These are phyloP conservation scores for Nymphicus hollandicus DNA, from an alignment of 2,113 vertebrate species.

Conservation along the genomic window DNA sequence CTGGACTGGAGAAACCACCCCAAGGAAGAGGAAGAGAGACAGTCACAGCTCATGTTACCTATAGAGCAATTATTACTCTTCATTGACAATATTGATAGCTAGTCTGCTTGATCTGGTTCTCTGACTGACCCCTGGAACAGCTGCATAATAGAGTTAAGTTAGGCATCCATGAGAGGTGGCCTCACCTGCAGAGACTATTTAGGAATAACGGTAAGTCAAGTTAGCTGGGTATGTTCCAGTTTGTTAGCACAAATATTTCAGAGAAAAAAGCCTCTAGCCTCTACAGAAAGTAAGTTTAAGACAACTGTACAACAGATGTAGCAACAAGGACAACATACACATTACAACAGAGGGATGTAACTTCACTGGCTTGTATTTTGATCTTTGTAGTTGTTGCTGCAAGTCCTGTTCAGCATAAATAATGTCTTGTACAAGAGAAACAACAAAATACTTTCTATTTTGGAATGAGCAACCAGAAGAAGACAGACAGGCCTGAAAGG, in stretches of 20 bases:
- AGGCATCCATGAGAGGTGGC: neutral
- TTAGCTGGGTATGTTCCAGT: neutral
- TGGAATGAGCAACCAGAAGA: neutral
- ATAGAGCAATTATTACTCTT: neutral
- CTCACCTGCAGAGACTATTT: neutral
- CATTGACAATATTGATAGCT: neutral
- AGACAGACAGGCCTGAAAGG: neutral
- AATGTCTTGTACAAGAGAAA: neutral
- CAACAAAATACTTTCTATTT: neutral
- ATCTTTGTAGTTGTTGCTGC: neutral
- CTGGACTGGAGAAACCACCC: neutral
- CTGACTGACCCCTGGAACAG: neutral
- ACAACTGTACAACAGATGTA: neutral
- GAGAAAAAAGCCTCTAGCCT: neutral
- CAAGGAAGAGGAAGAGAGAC: neutral
- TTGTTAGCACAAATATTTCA: neutral
- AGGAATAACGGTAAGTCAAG: neutral
- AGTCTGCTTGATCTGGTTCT: neutral
- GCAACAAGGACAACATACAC: neutral
- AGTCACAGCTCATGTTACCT: neutral
- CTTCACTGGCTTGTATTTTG: neutral
- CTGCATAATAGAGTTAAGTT: neutral
- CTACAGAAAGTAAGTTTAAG: neutral
- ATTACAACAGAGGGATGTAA: neutral
- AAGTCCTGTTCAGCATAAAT: neutral